Evolutionary conservation across 2,113 vertebrate genomes (phyloP).

Genomic region (Antigone vipio): DNA sequence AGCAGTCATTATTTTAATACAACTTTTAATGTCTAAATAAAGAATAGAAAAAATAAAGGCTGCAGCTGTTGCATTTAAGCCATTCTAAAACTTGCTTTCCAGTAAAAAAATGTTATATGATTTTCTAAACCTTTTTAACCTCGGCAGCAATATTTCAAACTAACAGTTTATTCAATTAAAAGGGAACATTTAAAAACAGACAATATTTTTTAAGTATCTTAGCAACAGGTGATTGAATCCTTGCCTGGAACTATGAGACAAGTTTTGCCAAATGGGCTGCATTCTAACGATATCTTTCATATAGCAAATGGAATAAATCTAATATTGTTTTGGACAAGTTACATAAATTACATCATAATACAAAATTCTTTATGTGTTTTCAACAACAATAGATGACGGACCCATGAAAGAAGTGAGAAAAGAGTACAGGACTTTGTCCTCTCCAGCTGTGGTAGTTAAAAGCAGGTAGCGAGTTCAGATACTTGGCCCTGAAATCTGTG

Average conservation of each 20-base stretch:
- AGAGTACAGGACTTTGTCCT: background rate
- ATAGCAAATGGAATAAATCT: constrained; percentile 82
- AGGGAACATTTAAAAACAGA: constrained; percentile 76
- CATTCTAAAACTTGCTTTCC: constrained; percentile 36
- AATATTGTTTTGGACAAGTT: constrained; percentile 81
- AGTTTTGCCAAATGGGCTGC: constrained; percentile 73
- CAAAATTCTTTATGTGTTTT: constrained; percentile 69
- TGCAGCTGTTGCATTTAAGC: constrained; percentile 50
- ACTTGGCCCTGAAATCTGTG: background rate
- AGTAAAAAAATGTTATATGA: constrained; percentile 17
- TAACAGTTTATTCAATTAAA: constrained; percentile 79
- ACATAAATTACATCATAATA: constrained; percentile 78
- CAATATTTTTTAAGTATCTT: constrained; percentile 86
- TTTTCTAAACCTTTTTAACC: constrained; percentile 71
- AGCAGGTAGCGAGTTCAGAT: background rate
- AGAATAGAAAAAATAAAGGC: constrained; percentile 14
- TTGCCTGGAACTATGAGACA: constrained; percentile 76
- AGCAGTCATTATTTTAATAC: background rate
- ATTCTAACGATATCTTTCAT: constrained; percentile 78
- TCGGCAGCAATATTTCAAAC: constrained; percentile 75
- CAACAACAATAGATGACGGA: constrained; percentile 33
- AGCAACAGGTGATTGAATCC: constrained; percentile 85
- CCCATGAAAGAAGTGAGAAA: constrained; percentile 8
- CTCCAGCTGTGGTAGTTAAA: background rate
- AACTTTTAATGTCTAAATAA: background rate